Base-by-base conservation (phyloP, 2,113 vertebrate genomes). In the Prunella himalayana region DNA sequence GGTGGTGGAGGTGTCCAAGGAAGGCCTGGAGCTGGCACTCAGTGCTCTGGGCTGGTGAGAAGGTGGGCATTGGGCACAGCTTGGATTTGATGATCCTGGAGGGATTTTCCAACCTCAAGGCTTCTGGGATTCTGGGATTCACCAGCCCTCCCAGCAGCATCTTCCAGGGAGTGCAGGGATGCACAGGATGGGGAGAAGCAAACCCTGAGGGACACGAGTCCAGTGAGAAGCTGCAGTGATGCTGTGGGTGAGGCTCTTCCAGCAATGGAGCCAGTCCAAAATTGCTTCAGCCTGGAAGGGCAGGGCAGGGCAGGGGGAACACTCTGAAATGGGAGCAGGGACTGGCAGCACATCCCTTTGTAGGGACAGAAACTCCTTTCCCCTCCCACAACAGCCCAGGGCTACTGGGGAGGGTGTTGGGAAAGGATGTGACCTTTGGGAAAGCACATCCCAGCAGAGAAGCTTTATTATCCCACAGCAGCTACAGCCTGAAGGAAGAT, bases 401-500 rank as follows among this genome's bases (percentile, higher is more conserved):
- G 84, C 83, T 86, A 6, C 82, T 44, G 56, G 45, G 42, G 28
- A 89, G 47, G 39, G 66, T 49, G 53, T 64, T 79, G 69, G 69
- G 84, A 77, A 90, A 70, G 88, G 94, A 79, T 90, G 53, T 91
- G 91, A 94, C 82, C 61, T 95, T 94, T 92, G 53, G 66, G 60
- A 86, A 80, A 88, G 42, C 83, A 77, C 44, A 81, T 82, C 51
- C 1, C 1, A 85, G 85, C 65, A 63, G 39, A 30, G 31, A 41
- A 79, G 37, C 57, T 96, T 95, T 90, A 22, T 87, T 92, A 89
- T 90, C 88, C 85, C 69, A 19, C 76, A 88, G 60, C 73, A 86
- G 69, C 60, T 78, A 76, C 50, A 76, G 76, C 87, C 79, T 65
- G 50, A 30, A 92, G 92, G 71, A 44, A 90, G 86, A 96, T 82